A percentile compares a stretch with the other conserved stretches of the same genome.
Conservation (phyloP, 2,113 vertebrate genomes). For the Uria aalge region DNA sequence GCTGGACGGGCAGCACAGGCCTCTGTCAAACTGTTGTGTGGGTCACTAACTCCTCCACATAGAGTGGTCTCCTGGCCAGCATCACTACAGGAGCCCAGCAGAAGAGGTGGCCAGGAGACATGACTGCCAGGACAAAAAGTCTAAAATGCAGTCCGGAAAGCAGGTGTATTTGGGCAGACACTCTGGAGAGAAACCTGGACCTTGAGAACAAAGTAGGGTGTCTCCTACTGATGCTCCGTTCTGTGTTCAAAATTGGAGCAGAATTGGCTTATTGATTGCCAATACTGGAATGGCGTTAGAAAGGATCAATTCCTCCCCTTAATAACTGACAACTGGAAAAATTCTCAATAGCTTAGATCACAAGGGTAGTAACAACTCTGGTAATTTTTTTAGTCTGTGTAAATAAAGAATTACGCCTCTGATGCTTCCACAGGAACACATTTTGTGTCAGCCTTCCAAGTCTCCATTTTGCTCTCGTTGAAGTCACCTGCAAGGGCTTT, state of each 20-base stretch:
- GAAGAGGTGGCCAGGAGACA: neutral
- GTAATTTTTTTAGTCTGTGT: neutral
- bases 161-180: neutral
- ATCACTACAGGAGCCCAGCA: neutral
- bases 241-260: neutral
- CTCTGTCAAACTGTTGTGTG: rapidly evolving
- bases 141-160: neutral
- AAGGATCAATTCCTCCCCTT: neutral
- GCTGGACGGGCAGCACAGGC: neutral
- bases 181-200: neutral
- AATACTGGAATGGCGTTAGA: neutral
- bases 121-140: neutral
- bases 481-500: neutral
- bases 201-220: neutral
- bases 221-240: neutral
- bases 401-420: neutral
- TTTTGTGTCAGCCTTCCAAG: neutral
- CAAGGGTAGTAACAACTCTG: neutral
- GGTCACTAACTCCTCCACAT: neutral
- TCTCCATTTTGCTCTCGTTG: neutral
- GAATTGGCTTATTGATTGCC: neutral
- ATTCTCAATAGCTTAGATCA: neutral
- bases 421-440: neutral
- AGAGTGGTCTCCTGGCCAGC: neutral
- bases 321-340: neutral